Percentiles rank a stretch among this genome's conserved stretches.
phyloP scores from a whole-genome alignment of 2,797 vertebrate species.

The Pangasius macronema region DNA sequence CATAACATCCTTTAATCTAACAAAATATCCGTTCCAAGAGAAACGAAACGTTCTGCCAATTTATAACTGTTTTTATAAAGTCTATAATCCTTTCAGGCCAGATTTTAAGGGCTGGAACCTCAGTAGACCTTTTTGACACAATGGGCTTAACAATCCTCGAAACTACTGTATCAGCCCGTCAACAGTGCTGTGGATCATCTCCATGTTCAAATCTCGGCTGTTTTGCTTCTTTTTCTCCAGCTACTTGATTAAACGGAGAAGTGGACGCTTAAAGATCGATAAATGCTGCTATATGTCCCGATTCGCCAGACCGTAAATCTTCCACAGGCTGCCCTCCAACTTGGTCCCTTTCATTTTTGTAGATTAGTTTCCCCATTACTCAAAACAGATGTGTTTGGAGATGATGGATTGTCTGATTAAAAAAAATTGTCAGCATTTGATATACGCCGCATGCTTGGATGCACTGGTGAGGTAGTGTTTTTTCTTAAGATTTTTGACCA shows the following conservation, averaged over 20 bases:
- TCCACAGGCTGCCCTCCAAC: slow-evolving; percentile 59
- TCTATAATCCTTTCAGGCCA: background rate
- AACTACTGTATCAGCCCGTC: background rate
- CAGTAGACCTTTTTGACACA: background rate
- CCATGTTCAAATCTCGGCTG: slow-evolving; percentile 19
- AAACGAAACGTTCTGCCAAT: slow-evolving; percentile 59
- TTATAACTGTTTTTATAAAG: background rate
- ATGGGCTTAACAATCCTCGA: slow-evolving; percentile 2
- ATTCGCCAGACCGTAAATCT: slow-evolving; percentile 70
- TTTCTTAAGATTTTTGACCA: slow-evolving; percentile 29
- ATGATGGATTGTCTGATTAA: slow-evolving; percentile 76
- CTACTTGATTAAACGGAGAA: slow-evolving; percentile 69
- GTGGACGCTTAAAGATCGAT: slow-evolving; percentile 72
- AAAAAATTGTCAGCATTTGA: slow-evolving; percentile 74
- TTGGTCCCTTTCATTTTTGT: slow-evolving; percentile 70
- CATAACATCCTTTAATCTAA: background rate
- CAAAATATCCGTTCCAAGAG: background rate
- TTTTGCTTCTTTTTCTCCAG: slow-evolving; percentile 5
- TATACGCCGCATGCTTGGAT: slow-evolving; percentile 61
- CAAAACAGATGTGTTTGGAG: slow-evolving; percentile 72
- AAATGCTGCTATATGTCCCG: slow-evolving; percentile 62
- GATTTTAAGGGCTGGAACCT: background rate
- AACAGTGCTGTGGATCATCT: slow-evolving; percentile 1
- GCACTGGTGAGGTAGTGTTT: slow-evolving; percentile 35
- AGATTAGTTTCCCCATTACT: slow-evolving; percentile 77